Evolutionary conservation across 1,140 invertebrate genomes (phyloP), one percentile per base, ranked within the genome.

Genomic region (Cydia pomonella): DNA sequence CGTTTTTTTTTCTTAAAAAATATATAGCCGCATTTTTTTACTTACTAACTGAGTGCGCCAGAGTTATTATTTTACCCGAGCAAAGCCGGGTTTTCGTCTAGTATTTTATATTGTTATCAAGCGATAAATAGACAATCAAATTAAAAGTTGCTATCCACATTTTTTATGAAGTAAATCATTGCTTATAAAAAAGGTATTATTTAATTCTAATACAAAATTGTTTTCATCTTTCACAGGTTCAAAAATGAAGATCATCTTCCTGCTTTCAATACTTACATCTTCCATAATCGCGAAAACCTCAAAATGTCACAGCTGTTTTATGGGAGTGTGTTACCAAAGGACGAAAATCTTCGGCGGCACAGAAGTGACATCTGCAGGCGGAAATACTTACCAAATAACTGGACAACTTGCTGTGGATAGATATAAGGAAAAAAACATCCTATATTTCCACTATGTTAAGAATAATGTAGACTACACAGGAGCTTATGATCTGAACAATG

Each of bases 351-450:
- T 86, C 33, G 79, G 83, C 62, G 82, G 80, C 33, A 59, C 69
- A 78, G 13, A 80, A 82, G 59, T 12, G 41, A 59, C 53, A 59
- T 23, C 53, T 59, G 10, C 53, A 21, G 53, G 21, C 53, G 21
- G 18, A 50, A 50, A 18, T 12, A 59, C 53, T 59, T 59, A 59
- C 53, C 53, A 59, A 59, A 80, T 87, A 27, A 85, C 84, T 13
- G 89, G 89, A 12, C 89, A 90, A 77, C 27, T 91, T 25, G 87
- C 89, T 0, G 79, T 91, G 2, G 88, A 90, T 50, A 83, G 81
- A 73, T 84, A 47, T 0, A 79, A 53, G 16, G 53, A 59, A 10
- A 59, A 77, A 0, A 89, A 91, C 33, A 80, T 84, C 0, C 44
- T 91, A 1, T 88, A 91, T 63, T 89, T 89, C 41, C 86, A 91